These are phyloP conservation scores for Brachionus plicatilis DNA, from an alignment of 1,140 invertebrate species.

Conservation along the genomic window DNA sequence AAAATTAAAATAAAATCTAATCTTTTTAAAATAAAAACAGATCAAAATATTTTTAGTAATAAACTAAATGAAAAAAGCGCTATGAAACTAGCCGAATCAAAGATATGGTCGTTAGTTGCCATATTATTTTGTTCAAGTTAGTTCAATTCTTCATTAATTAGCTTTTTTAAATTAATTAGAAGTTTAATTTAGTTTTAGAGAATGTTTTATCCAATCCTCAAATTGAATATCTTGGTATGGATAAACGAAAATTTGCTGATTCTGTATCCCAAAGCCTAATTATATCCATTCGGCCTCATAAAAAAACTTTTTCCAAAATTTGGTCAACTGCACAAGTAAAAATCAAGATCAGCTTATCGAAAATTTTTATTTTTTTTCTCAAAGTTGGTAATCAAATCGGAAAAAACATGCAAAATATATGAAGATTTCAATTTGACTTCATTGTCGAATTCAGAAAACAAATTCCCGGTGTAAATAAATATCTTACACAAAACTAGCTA, in stretches of 20 bases:
- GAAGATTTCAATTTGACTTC: not conserved
- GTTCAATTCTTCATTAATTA: not conserved
- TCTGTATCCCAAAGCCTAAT: not conserved
- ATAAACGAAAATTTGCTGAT: not conserved
- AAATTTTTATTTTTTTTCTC: not conserved
- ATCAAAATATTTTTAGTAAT: not conserved
- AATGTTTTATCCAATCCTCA: not conserved
- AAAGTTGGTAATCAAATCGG: not conserved
- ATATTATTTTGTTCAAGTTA: not conserved
- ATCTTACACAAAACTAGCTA: not conserved
- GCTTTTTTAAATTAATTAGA: not conserved
- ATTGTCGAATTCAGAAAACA: not conserved
- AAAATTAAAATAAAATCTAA: not conserved
- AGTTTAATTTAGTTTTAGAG: not conserved
- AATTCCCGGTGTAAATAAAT: not conserved
- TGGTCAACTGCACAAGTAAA: slow-evolving; percentile 8
- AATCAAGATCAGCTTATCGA: not conserved
- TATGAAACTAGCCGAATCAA: not conserved
- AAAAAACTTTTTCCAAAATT: not conserved
- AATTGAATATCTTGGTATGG: not conserved
- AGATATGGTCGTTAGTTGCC: not conserved
- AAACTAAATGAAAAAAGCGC: not conserved
- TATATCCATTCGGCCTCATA: not conserved
- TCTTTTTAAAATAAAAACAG: not conserved
- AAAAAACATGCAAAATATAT: not conserved